Conservation (phyloP, 1,140 invertebrate genomes). For the Archivesica marissinica region DNA sequence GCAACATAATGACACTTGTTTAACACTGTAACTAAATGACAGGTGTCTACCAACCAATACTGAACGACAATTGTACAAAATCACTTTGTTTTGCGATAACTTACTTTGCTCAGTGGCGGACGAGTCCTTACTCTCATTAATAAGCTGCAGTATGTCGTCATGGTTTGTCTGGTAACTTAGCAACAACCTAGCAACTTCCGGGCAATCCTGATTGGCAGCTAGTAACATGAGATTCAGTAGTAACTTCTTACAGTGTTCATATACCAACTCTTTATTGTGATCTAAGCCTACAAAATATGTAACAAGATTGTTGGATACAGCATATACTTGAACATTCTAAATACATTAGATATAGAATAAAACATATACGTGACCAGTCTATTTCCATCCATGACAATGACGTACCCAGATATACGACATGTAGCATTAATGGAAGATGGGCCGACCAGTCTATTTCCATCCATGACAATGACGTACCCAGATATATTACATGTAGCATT, state of each 20-base stretch:
- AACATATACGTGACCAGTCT: not conserved
- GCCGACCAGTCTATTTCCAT: conserved; percentile 97
- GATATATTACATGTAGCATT: conserved; percentile 99
- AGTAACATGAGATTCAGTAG: conserved; percentile 95
- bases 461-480: no score
- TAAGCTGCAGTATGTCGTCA: conserved; percentile 75
- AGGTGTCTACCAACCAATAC: no score
- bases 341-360: not conserved
- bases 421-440: conserved; percentile 97
- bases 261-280: conserved; percentile 94
- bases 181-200: conserved; percentile 93
- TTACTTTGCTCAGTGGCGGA: conserved; percentile 47
- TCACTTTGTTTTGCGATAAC: no score
- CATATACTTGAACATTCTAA: not conserved
- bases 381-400: conserved; percentile 4
- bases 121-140: conserved; percentile 74
- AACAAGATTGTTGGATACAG: not conserved
- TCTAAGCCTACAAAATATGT: conserved; percentile 80
- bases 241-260: conserved; percentile 97
- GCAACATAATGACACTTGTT: no score
- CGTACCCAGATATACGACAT: conserved; percentile 95
- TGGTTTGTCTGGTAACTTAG: conserved; percentile 89
- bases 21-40: no score
- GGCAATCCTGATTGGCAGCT: conserved; percentile 94
- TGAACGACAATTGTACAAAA: no score